phyloP scores from a whole-genome alignment of 2,113 vertebrate genomes.

The Caranx melampygus region DNA sequence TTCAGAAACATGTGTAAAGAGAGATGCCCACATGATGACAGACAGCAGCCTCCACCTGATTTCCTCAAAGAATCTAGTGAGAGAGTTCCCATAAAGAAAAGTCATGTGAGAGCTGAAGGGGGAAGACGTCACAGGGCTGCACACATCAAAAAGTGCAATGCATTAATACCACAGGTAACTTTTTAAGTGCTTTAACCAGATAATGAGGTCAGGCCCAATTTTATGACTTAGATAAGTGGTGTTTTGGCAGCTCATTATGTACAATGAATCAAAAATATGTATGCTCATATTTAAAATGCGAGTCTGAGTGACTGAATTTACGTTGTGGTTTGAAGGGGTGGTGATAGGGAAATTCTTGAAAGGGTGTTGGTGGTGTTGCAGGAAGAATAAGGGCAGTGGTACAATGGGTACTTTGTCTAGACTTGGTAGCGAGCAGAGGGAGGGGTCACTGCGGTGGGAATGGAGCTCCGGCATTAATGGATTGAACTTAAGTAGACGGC shows the following conservation, averaged over 20 bases:
- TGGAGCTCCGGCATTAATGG: constrained; percentile 60
- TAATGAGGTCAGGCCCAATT: constrained; percentile 63
- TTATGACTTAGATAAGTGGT: constrained; percentile 65
- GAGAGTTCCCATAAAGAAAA: background rate
- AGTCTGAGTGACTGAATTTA: constrained; percentile 18
- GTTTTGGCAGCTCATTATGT: constrained; percentile 51
- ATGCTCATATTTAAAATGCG: constrained; percentile 23
- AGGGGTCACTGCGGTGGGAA: constrained; percentile 46
- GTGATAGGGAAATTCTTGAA: constrained; percentile 65
- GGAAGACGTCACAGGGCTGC: constrained; percentile 52
- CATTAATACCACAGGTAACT: constrained; percentile 41
- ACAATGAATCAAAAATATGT: constrained; percentile 44
- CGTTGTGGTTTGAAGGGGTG: constrained; percentile 35
- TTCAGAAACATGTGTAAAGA: constrained; percentile 42
- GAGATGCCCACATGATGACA: constrained; percentile 36
- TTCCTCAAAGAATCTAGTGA: constrained; percentile 20
- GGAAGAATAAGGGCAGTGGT: constrained; percentile 71
- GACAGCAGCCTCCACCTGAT: constrained; percentile 9
- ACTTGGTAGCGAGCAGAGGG: constrained; percentile 32
- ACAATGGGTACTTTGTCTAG: constrained; percentile 82
- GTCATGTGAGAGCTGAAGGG: constrained; percentile 48
- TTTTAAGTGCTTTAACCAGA: constrained; percentile 53
- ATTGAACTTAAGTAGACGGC: constrained; percentile 54
- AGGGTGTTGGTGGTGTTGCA: constrained; percentile 59
- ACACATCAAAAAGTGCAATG: constrained; percentile 27